A percentile compares a stretch with the other conserved stretches of the same genome.
These are phyloP conservation scores for Lateolabrax maculatus DNA, from an alignment of 2,797 vertebrate species.

Conservation along the genomic window DNA sequence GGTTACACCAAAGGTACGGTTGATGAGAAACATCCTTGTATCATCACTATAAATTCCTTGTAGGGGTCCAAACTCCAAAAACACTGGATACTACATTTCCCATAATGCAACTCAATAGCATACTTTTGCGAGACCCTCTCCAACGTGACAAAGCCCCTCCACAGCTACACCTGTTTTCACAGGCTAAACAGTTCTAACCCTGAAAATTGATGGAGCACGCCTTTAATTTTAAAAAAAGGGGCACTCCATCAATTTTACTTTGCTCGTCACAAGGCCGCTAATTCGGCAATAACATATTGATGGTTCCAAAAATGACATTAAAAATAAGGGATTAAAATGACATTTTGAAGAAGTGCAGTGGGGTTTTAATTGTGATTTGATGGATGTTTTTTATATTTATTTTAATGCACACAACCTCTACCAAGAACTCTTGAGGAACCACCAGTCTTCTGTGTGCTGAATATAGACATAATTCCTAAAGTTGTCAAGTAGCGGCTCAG, in stretches of 20 bases:
- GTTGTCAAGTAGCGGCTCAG: conserved; percentile 57
- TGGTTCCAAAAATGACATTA: neutral
- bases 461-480: conserved; percentile 52
- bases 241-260: neutral
- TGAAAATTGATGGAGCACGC: no score
- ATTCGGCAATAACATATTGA: neutral
- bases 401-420: conserved; percentile 3
- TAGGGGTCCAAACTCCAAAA: neutral
- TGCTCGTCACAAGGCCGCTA: neutral
- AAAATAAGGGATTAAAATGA: neutral
- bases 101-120: neutral
- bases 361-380: neutral
- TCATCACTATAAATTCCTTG: neutral
- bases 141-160: no score
- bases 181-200: no score
- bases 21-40: neutral
- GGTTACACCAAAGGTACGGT: neutral
- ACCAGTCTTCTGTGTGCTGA: conserved; percentile 13
- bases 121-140: neutral
- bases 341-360: neutral
- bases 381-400: neutral
- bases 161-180: no score
- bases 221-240: no score
- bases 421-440: conserved; percentile 51
- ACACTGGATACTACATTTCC: neutral